phyloP scores from a whole-genome alignment of 2,797 vertebrate genomes.

The Clarias pachynema region DNA sequence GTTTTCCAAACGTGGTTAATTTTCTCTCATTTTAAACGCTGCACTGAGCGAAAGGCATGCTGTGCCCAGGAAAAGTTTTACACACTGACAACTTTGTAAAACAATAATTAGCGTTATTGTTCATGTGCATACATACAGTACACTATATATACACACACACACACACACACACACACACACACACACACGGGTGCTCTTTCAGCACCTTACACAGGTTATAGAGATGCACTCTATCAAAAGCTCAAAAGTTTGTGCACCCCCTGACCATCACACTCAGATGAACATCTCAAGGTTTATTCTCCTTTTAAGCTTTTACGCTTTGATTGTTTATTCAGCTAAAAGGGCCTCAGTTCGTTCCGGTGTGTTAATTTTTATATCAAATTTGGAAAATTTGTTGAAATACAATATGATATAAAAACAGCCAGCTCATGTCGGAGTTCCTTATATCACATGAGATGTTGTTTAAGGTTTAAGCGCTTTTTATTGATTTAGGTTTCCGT shows the following conservation, averaged over 20 bases:
- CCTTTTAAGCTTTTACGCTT: background rate
- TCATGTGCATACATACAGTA: background rate
- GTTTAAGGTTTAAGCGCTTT: background rate
- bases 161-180: background rate
- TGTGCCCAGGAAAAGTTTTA: constrained; percentile 56
- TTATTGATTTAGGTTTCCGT: background rate
- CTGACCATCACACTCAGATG: background rate
- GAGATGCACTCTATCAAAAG: background rate
- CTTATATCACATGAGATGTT: background rate
- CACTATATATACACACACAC: background rate
- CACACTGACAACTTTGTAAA: constrained; percentile 47
- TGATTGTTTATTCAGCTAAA: background rate
- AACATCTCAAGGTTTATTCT: background rate
- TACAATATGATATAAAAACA: background rate
- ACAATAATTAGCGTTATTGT: constrained; percentile 5
- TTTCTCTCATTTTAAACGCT: constrained; percentile 72
- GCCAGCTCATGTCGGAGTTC: background rate
- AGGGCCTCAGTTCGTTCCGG: background rate
- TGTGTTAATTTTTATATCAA: background rate
- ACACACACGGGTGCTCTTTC: background rate
- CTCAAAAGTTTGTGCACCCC: background rate
- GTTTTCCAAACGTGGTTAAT: constrained; percentile 77
- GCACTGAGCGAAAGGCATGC: constrained; percentile 56
- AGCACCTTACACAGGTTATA: background rate
- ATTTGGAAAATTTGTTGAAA: background rate